Conservation (phyloP, 2,113 vertebrate genomes). For the Indri indri region DNA sequence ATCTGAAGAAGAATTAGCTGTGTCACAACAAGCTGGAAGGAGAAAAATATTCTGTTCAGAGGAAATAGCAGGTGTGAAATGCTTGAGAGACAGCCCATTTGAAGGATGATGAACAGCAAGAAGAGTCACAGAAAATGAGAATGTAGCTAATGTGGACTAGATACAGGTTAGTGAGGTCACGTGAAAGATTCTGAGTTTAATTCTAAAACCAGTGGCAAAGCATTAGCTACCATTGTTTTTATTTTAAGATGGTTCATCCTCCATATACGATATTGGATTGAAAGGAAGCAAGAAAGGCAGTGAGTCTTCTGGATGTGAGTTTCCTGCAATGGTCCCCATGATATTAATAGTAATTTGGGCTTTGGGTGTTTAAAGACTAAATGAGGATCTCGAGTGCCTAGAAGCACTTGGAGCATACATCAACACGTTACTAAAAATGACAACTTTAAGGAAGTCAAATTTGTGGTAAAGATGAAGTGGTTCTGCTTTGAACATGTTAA, state of each 20-base stretch:
- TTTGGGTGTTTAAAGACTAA: background rate
- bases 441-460: background rate
- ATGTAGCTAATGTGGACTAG: too few relatives aligned
- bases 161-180: background rate
- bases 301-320: background rate
- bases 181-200: background rate
- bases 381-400: background rate
- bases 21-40: background rate
- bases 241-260: background rate
- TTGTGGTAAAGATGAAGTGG: background rate
- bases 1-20: background rate
- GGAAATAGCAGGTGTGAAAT: background rate
- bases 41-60: background rate
- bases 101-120: background rate
- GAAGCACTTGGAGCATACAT: background rate
- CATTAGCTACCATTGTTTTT: background rate
- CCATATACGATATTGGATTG: background rate
- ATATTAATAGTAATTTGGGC: background rate
- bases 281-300: background rate
- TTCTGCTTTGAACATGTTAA: background rate
- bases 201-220: background rate
- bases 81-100: background rate
- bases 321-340: background rate
- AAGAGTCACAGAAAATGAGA: background rate
- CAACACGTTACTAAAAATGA: background rate